Percentiles rank a stretch among this genome's conserved stretches.
phyloP scores from a whole-genome alignment of 2,113 vertebrate genomes.

The Gambusia holbrooki region DNA sequence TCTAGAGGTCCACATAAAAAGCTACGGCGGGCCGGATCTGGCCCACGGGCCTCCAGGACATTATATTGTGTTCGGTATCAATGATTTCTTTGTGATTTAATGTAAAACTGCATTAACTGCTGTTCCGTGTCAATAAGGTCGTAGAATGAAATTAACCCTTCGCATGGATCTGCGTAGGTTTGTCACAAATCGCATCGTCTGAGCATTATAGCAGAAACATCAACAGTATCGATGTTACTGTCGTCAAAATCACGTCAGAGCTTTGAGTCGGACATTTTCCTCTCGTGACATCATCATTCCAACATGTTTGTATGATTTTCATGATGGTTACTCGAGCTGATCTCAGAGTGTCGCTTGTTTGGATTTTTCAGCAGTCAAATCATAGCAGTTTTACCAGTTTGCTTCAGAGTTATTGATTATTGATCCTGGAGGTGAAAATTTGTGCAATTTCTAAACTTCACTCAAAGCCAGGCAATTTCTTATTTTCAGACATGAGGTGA shows the following conservation, averaged over 20 bases:
- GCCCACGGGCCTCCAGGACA: too few relatives aligned
- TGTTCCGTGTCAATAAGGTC: background rate
- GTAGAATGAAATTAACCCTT: background rate
- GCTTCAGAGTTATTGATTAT: too few relatives aligned
- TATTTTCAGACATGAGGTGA: too few relatives aligned
- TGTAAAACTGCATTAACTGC: background rate
- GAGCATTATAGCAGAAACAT: background rate
- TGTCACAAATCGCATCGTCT: background rate
- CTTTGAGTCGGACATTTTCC: background rate
- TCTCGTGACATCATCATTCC: background rate
- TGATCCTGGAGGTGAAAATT: too few relatives aligned
- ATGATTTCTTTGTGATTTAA: background rate
- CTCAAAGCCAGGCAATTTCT: too few relatives aligned
- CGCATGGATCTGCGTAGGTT: background rate
- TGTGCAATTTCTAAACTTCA: too few relatives aligned
- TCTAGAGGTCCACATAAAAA: too few relatives aligned
- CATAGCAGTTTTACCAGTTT: too few relatives aligned
- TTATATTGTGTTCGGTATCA: too few relatives aligned
- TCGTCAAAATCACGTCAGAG: background rate
- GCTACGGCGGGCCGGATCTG: too few relatives aligned
- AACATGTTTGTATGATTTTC: background rate
- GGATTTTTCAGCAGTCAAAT: too few relatives aligned
- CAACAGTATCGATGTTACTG: background rate
- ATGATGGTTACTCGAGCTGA: background rate
- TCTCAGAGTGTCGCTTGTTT: background rate